A percentile compares a stretch with the other conserved stretches of the same genome.
Conservation (phyloP, 2,113 vertebrate species). For the Hirundichthys speculiger region DNA sequence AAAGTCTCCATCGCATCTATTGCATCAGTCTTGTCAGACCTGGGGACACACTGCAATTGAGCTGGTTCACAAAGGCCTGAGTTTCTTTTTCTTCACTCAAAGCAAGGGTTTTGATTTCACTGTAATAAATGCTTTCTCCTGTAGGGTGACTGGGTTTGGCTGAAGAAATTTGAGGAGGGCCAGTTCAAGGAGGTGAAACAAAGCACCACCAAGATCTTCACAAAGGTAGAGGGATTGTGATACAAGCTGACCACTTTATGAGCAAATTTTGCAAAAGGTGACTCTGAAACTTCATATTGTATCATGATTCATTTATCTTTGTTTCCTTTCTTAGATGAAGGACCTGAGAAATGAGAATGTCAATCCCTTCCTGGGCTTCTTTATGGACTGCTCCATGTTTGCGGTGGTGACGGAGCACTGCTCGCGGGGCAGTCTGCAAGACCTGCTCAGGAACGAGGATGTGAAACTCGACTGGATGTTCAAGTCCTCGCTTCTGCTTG, state of each 20-base stretch:
- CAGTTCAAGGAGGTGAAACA: conserved; percentile 80
- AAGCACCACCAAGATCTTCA: conserved; percentile 85
- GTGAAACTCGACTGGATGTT: conserved; percentile 96
- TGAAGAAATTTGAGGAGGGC: conserved; percentile 86
- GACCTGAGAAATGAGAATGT: conserved; percentile 91
- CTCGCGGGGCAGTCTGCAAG: conserved; percentile 90
- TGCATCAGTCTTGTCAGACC: neutral
- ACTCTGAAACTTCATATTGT: too few species aligned
- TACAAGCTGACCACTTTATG: neutral
- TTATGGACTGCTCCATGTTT: conserved; percentile 86
- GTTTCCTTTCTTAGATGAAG: conserved; percentile 84
- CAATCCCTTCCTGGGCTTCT: conserved; percentile 91
- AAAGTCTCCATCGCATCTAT: neutral
- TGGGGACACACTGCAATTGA: too few species aligned
- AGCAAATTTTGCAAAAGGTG: neutral
- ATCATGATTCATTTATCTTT: too few species aligned
- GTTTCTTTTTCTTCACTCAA: neutral
- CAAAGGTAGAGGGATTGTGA: conserved; percentile 80
- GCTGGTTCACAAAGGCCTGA: too few species aligned
- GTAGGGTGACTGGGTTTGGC: conserved; percentile 92
- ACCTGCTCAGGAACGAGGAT: conserved; percentile 89
- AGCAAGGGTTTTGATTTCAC: neutral
- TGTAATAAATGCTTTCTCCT: conserved; percentile 14
- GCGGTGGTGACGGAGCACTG: conserved; percentile 91
- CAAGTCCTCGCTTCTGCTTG: conserved; percentile 91